Evolutionary conservation across 2,888 invertebrate genomes (phyloP).

Genomic region (Drosophila infuscata): DNA sequence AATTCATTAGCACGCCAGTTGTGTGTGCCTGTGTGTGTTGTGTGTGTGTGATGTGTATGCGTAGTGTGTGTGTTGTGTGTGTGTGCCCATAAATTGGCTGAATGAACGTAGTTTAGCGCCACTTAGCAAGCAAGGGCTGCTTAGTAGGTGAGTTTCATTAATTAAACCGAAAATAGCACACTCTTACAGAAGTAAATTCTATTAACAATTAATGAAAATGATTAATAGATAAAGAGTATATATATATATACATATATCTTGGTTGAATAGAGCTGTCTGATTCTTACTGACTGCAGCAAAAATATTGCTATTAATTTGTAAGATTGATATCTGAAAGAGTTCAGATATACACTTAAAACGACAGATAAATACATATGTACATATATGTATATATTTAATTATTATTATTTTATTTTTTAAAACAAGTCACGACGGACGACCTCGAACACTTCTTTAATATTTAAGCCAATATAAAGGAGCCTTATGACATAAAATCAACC

Average conservation of each 20-base stretch:
- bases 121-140: slow-evolving; percentile 44
- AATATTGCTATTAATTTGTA: not conserved
- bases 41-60: slow-evolving; percentile 29
- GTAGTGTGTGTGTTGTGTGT: slow-evolving; percentile 24
- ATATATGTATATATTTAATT: not conserved
- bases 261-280: not conserved
- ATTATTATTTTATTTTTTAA: not conserved
- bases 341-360: too few species aligned
- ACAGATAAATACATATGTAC: not conserved
- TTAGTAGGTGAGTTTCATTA: not conserved
- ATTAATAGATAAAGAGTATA: not conserved
- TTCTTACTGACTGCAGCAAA: not conserved
- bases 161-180: not conserved
- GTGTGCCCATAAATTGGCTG: slow-evolving; percentile 50
- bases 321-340: too few species aligned
- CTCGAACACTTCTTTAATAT: too few species aligned
- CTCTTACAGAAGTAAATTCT: not conserved
- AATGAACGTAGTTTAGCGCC: slow-evolving; percentile 57
- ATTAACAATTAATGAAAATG: not conserved
- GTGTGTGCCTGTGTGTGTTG: slow-evolving; percentile 21
- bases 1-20: slow-evolving; percentile 65
- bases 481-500: not conserved
- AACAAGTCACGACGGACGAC: too few species aligned
- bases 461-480: too few species aligned
- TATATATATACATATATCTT: not conserved